Conservation (phyloP, 1,140 invertebrate species). For the Limonius californicus region DNA sequence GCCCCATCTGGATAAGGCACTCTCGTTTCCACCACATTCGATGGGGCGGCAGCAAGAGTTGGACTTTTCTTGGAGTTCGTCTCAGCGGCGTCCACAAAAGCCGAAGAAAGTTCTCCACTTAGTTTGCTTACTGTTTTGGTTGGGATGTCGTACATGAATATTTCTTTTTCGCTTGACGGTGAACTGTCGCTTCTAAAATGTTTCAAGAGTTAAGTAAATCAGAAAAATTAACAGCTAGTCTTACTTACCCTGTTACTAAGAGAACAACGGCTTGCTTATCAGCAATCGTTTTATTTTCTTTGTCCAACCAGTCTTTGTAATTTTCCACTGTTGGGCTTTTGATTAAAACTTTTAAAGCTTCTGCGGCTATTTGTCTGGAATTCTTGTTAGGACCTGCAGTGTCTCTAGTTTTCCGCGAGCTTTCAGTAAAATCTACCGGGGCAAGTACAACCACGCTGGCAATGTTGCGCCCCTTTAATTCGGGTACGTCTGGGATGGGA, state of each 20-base stretch:
- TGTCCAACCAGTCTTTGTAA: constrained; percentile 74
- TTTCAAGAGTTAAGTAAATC: background rate
- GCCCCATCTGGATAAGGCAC: constrained; percentile 26
- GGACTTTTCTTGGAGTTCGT: constrained; percentile 45
- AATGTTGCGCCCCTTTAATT: constrained; percentile 67
- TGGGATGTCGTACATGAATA: constrained; percentile 78
- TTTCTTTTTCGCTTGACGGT: constrained; percentile 55
- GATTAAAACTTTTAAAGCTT: constrained; percentile 68
- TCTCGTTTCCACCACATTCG: constrained; percentile 32
- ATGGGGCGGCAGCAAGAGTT: constrained; percentile 14
- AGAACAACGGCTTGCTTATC: constrained; percentile 75
- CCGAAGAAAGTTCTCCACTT: constrained; percentile 69
- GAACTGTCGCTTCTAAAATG: background rate
- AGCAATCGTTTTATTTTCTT: constrained; percentile 65
- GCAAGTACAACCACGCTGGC: constrained; percentile 79
- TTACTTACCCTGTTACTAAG: constrained; percentile 71
- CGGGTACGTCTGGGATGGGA: constrained; percentile 70
- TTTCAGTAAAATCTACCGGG: constrained; percentile 62
- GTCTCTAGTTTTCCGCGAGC: constrained; percentile 48
- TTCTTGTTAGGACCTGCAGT: constrained; percentile 47
- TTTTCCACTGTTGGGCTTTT: constrained; percentile 71
- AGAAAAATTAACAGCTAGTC: background rate
- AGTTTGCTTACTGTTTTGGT: constrained; percentile 66
- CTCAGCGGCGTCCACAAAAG: constrained; percentile 80
- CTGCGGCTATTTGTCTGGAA: constrained; percentile 62